Conservation (phyloP, 2,797 vertebrate species). For the Malacoctenus gilli region DNA sequence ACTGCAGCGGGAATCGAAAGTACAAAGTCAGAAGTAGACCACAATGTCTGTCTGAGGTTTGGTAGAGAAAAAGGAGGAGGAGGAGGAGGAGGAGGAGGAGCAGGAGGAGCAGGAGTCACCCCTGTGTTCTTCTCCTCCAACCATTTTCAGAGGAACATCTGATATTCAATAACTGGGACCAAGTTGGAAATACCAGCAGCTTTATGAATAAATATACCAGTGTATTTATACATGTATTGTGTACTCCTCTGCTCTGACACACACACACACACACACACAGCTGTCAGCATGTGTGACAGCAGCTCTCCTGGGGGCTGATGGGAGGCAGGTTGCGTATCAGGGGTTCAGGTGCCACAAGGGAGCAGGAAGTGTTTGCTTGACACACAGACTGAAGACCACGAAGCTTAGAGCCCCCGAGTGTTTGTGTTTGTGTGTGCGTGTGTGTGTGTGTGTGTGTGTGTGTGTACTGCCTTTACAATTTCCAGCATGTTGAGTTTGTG, state of each 20-base stretch:
- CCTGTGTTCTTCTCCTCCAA: too few species aligned
- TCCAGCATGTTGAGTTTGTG: too few species aligned
- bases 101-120: too few species aligned
- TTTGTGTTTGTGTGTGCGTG: too few species aligned
- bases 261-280: slow-evolving; percentile 10
- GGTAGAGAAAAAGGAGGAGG: too few species aligned
- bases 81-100: too few species aligned
- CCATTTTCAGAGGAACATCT: too few species aligned
- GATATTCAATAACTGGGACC: background rate
- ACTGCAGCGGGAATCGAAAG: slow-evolving; percentile 13
- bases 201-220: background rate
- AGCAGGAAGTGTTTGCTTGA: slow-evolving; percentile 24
- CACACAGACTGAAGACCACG: background rate
- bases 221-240: too few species aligned
- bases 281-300: slow-evolving; percentile 67
- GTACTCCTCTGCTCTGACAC: slow-evolving; percentile 14
- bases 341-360: slow-evolving; percentile 49
- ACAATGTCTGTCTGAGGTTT: slow-evolving; percentile 13
- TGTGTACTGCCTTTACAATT: too few species aligned
- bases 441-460: too few species aligned
- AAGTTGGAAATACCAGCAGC: background rate
- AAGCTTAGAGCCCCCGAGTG: background rate
- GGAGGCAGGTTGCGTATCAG: slow-evolving; percentile 1
- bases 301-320: slow-evolving; percentile 54
- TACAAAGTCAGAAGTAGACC: slow-evolving; percentile 46